phyloP scores from a whole-genome alignment of 2,113 vertebrate genomes.

The Scartelaos histophorus region DNA sequence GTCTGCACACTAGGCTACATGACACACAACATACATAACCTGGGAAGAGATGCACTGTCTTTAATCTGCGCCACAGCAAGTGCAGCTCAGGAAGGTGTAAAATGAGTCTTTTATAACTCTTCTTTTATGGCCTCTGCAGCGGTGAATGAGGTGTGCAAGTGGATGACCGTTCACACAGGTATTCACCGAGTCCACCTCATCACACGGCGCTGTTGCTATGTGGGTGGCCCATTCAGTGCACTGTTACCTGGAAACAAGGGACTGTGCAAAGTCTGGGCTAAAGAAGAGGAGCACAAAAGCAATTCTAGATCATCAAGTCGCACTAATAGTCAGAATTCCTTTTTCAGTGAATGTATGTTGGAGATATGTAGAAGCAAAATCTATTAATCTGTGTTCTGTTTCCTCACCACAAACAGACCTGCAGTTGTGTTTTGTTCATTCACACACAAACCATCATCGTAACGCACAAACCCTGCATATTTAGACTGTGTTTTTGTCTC shows the following conservation, averaged over 20 bases:
- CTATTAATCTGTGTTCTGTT: too few relatives aligned
- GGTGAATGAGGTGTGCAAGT: slow-evolving; percentile 7
- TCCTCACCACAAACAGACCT: too few relatives aligned
- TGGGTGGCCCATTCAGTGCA: slow-evolving; percentile 58
- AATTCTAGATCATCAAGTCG: neutral
- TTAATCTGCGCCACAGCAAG: neutral
- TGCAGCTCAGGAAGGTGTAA: neutral
- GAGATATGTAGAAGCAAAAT: too few relatives aligned
- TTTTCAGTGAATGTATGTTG: too few relatives aligned
- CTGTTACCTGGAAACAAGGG: slow-evolving; percentile 77
- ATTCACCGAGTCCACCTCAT: slow-evolving; percentile 31
- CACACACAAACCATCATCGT: too few relatives aligned
- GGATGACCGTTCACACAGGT: slow-evolving; percentile 29
- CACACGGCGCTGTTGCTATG: slow-evolving; percentile 62
- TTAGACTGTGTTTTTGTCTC: too few relatives aligned
- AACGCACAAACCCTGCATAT: too few relatives aligned
- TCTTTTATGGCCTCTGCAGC: slow-evolving; percentile 15
- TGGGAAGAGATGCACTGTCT: neutral
- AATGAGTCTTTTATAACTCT: neutral
- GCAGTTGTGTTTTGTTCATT: too few relatives aligned
- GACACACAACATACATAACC: neutral
- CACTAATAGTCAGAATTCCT: neutral
- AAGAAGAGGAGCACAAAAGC: slow-evolving; percentile 37
- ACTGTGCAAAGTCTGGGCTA: slow-evolving; percentile 46
- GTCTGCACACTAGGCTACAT: neutral